These are phyloP conservation scores for Matsumurasca onukii DNA, from an alignment of 1,140 invertebrate species.

Conservation along the genomic window DNA sequence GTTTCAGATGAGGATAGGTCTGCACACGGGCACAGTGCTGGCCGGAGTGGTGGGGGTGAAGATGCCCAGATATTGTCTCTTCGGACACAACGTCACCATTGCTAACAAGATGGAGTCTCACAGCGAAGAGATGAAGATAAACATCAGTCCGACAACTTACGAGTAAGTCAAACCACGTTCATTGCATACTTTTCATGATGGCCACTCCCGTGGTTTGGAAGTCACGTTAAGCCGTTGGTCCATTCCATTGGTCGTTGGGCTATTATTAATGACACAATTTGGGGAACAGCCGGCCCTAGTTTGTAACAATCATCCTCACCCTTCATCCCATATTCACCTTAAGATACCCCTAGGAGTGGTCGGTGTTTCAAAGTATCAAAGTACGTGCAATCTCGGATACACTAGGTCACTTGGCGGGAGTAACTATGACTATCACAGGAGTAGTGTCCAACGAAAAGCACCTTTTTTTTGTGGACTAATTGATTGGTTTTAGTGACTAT, in stretches of 20 bases:
- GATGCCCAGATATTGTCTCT: slow-evolving; percentile 89
- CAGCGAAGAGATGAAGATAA: slow-evolving; percentile 86
- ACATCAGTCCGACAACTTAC: slow-evolving; percentile 90
- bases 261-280: too few species aligned
- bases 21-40: slow-evolving; percentile 86
- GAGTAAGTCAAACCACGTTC: slow-evolving; percentile 67
- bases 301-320: too few species aligned
- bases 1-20: slow-evolving; percentile 88
- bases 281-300: too few species aligned
- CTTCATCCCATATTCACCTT: too few species aligned
- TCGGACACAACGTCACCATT: slow-evolving; percentile 89
- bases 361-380: too few species aligned
- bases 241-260: too few species aligned
- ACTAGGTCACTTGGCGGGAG: too few species aligned
- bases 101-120: slow-evolving; percentile 95
- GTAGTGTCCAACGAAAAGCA: too few species aligned
- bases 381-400: background rate
- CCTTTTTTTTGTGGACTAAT: background rate
- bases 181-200: slow-evolving; percentile 11
- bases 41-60: slow-evolving; percentile 90
- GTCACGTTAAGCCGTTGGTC: too few species aligned
- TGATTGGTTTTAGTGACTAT: background rate
- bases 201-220: too few species aligned
- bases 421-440: background rate
- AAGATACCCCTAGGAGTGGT: too few species aligned